These are phyloP conservation scores for Macrotrachela quadricornifera DNA, from an alignment of 1,140 invertebrate species.

Conservation along the genomic window DNA sequence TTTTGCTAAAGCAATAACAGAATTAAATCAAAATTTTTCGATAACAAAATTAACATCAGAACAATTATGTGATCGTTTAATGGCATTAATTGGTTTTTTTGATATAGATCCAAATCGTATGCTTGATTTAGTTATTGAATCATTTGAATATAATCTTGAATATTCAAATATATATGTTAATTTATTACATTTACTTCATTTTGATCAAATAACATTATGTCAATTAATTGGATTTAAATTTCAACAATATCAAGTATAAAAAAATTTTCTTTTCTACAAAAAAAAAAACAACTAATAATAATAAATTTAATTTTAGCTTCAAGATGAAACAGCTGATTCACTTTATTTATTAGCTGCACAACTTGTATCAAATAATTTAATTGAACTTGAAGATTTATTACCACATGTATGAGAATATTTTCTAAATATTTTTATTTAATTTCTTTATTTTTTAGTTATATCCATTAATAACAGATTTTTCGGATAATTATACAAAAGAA, in stretches of 20 bases:
- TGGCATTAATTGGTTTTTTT: slow-evolving; percentile 60
- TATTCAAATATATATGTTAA: slow-evolving; percentile 22
- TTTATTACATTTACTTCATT: slow-evolving; percentile 36
- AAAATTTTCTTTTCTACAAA: background rate
- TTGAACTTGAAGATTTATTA: slow-evolving; percentile 66
- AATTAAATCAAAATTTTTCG: slow-evolving; percentile 52
- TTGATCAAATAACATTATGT: slow-evolving; percentile 46
- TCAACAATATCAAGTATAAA: slow-evolving; percentile 42
- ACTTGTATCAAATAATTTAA: slow-evolving; percentile 62
- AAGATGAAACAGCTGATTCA: slow-evolving; percentile 45
- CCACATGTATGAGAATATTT: slow-evolving; percentile 49
- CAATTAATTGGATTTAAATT: slow-evolving; percentile 89
- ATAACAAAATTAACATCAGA: slow-evolving; percentile 14
- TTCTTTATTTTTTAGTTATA: slow-evolving; percentile 39
- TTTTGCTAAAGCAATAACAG: slow-evolving; percentile 86
- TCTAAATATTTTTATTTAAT: background rate
- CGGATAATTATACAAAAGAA: slow-evolving; percentile 55
- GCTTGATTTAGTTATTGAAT: slow-evolving; percentile 80
- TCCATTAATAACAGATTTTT: slow-evolving; percentile 59
- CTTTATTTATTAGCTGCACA: slow-evolving; percentile 69
- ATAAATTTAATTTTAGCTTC: slow-evolving; percentile 9
- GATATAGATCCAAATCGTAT: slow-evolving; percentile 96
- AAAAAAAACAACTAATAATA: background rate
- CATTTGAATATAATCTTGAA: slow-evolving; percentile 65
- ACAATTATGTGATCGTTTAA: slow-evolving; percentile 11